Evolutionary conservation across 2,797 vertebrate genomes (phyloP), one percentile per base, ranked within the genome.

Genomic region (Spinibarbus caldwelli): DNA sequence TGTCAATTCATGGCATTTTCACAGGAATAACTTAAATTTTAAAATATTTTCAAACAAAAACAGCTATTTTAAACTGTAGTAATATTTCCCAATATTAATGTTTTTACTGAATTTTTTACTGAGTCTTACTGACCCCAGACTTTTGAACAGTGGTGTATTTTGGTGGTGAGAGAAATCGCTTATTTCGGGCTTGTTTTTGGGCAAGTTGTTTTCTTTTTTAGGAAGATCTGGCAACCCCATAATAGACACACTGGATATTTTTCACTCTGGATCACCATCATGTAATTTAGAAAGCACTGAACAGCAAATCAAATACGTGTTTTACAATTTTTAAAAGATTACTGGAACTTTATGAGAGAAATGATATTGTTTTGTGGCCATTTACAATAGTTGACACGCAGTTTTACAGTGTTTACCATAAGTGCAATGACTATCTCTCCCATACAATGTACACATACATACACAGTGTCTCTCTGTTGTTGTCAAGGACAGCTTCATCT

Each of bases 401-500:
- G 67, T 71, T 70, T 45, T 77, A 79, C 76, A 85, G 72, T 82
- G 72, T 81, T 86, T 77, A 78, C 49, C 70, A 47, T 38, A 70
- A 78, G 87, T 83, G 83, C 80, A 70, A 52, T 71, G n/a, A 84
- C 81, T 71, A 38, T 59, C 73, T 85, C 36, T 70, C 76, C 59
- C n/a, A 76, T 67, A 34, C 67, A 86, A 57, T 59, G 43, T 41
- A 47, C 62, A 78, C 84, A 73, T 38, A 80, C 31, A 71, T n/a
- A 59, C 72, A 73, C 49, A 31, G 57, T 68, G 45, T 83, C 52
- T 79, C 79, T 78, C 23, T 64, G 62, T 49, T 85, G 54, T 66
- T 77, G 86, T 86, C 87, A 90, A 89, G 82, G 89, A 85, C 90
- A 86, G 70, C 41, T 59, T 59, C 84, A 52, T 67, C 86, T 70